Base-by-base conservation (phyloP, 2,113 vertebrate species). In the Dolichotis patagonum region DNA sequence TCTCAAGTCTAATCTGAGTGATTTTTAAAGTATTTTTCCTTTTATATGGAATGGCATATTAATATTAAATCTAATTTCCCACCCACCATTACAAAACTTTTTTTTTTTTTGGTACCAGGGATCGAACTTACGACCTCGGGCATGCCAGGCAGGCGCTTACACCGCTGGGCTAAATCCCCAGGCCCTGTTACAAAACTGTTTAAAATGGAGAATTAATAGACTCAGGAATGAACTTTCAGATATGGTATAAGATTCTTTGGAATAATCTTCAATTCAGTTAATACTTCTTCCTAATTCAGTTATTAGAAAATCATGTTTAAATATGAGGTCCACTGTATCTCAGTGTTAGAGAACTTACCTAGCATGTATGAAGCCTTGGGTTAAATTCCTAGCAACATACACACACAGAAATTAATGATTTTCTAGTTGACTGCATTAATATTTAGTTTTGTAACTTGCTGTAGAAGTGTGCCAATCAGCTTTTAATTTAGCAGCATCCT, bases 221-320 rank as follows among this genome's bases (percentile, higher is more conserved):
- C 16, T 92, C 54, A 69, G 17, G 38, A 96, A 85, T 38, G 56
- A 82, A 17, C 88, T 93, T 96, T 22, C 77, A 91, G 71, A 91
- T 63, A 71, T 43, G 58, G 63, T 71, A 91, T 24, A 63, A 88
- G n/a, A 12, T 63, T 65, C 38, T 95, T 94, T 86, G 52, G 58
- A 49, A 89, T 80, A 67, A 67, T 85, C 63, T 80, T 91, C 71
- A 58, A 32, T 54, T 8, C 22, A 85, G 63, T 83, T 46, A 78
- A 60, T 85, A 87, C 26, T 73, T 85, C 69, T 80, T 81, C 32
- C 32, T 28, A 81, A 38, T 83, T 73, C 67, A 90, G 60, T 90
- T 85, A 87, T 58, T 88, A 93, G 52, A 88, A 82, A 91, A 46
- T 52, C 62, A 62, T n/a, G 22, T 88, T 90, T 87, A 94, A 88